Evolutionary conservation across 2,888 invertebrate genomes (phyloP).

Genomic region (Drosophila mimica): DNA sequence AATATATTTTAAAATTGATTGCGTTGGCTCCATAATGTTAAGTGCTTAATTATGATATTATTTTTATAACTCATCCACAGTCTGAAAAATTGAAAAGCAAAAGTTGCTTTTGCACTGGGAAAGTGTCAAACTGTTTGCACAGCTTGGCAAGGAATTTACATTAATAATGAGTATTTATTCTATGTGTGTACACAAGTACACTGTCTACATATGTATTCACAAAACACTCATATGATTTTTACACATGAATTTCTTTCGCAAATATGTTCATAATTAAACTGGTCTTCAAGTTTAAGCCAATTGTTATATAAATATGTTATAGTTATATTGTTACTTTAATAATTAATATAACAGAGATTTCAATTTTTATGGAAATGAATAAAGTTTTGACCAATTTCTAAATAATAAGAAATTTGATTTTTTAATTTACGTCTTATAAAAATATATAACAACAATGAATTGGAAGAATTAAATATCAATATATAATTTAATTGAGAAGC

Average conservation of each 20-base stretch:
- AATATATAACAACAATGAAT: not conserved
- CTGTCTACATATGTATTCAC: not conserved
- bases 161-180: conserved; percentile 15
- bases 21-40: not conserved
- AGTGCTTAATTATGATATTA: not conserved
- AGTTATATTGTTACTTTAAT: too few relatives aligned
- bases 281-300: not conserved
- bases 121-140: conserved; percentile 27
- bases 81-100: not conserved
- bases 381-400: not conserved
- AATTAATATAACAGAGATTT: too few relatives aligned
- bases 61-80: not conserved
- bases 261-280: not conserved
- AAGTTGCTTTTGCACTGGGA: conserved; percentile 11
- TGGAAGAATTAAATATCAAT: not conserved
- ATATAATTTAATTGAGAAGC: accelerated
- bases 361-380: not conserved
- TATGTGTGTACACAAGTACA: not conserved
- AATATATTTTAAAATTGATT: not conserved
- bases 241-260: not conserved
- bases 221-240: not conserved
- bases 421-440: not conserved
- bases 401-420: not conserved
- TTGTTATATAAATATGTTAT: not conserved
- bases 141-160: conserved; percentile 1